Base-by-base conservation (phyloP, 2,888 invertebrate genomes). In the Iselma pallidipennis region DNA sequence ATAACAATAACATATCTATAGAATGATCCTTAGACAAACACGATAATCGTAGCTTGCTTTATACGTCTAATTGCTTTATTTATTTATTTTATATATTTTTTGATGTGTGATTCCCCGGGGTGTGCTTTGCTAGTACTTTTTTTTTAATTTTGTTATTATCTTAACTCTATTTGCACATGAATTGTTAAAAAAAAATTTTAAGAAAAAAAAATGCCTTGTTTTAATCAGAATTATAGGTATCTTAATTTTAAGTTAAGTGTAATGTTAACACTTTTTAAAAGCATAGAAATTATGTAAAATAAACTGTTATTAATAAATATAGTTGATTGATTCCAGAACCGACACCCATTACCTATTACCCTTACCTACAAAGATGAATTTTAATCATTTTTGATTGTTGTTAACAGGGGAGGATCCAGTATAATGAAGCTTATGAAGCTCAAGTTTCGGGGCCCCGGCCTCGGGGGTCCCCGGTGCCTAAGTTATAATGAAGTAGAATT, bases 51-150 rank as follows among this genome's bases (percentile, higher is more conserved):
- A 63, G 60, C 63, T 45, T 54, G 63, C 63, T 63, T 63, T 63
- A 60, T 63, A 57, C 57, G 63, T 63, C 57, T 63, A 37, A 56
- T 45, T 25, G 63, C 63, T 57, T 63, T 59, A 45, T 52, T 59
- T 50, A 60, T 60, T 49, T 25, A 3, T n/a, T n/a, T n/a, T n/a
- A n/a, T n/a, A n/a, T n/a, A 21, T 56, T 16, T 2, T 16, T 37
- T 63, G 42, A 59, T 48, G 48, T 63, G 63, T 63, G 57, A 45
- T 53, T 58, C 16, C 19, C 37, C 31, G 53, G 14, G n/a, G 56
- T 63, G 63, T 63, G 63, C 63, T 63, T 58, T 63, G 59, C 59
- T 59, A 59, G n/a, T n/a, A n/a, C n/a, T n/a, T 59, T 50, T 21
- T 33, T 7, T 37, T 37, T 37, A 14, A 37, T 37, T 37, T 37